A percentile compares a stretch with the other conserved stretches of the same genome.
Conservation (phyloP, 1,140 invertebrate species). For the Danaus plexippus region DNA sequence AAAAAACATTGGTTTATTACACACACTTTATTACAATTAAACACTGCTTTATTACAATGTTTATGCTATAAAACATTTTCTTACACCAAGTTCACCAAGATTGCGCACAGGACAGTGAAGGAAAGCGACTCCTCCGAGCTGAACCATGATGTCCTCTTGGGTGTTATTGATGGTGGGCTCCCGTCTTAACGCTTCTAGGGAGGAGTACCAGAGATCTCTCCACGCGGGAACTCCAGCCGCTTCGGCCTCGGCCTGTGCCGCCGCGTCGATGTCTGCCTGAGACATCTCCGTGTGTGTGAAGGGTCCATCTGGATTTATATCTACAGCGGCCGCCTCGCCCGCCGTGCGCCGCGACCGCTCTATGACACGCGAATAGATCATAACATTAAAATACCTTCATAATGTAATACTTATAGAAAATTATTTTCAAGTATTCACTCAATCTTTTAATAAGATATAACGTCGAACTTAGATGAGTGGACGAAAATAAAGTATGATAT, state of each 20-base stretch:
- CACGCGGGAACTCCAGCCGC: constrained; percentile 65
- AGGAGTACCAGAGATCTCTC: constrained; percentile 75
- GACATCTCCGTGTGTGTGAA: constrained; percentile 18
- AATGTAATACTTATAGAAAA: background rate
- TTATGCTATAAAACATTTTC: background rate
- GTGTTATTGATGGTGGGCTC: constrained; percentile 72
- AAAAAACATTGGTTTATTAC: too few species aligned
- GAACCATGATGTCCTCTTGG: constrained; percentile 80
- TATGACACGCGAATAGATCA: constrained; percentile 1
- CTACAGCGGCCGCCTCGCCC: constrained; percentile 22
- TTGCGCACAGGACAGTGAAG: constrained; percentile 78
- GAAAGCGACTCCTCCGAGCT: constrained; percentile 86
- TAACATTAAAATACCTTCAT: background rate
- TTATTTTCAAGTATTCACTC: background rate
- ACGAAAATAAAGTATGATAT: too few species aligned
- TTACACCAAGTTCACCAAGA: constrained; percentile 61
- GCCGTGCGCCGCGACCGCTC: constrained; percentile 18
- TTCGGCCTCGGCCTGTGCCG: constrained; percentile 33
- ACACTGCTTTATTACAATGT: too few species aligned
- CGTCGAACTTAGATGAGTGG: too few species aligned
- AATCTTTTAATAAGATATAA: background rate
- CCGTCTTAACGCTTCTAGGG: constrained; percentile 73
- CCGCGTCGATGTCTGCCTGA: constrained; percentile 24
- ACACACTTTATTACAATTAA: too few species aligned
- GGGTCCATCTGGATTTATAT: constrained; percentile 9